Conservation (phyloP, 35 echinoderm and acorn worm genomes). For the Ptychodera flava region DNA sequence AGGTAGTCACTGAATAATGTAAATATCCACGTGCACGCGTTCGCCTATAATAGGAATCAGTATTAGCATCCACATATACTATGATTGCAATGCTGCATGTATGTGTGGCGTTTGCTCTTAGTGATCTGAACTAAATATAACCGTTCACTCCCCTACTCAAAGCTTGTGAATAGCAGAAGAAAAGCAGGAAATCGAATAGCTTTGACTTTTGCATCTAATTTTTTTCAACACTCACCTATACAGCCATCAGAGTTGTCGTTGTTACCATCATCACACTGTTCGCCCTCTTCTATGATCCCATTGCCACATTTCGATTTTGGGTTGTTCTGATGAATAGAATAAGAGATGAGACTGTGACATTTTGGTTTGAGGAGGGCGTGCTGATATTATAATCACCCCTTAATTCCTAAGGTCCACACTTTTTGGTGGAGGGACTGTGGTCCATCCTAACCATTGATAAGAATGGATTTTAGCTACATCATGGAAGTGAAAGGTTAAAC, state of each 20-base stretch:
- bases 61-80: no score
- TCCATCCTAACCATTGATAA: slow-evolving; percentile 12
- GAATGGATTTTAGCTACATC: slow-evolving; percentile 2
- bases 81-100: no score
- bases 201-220: no score
- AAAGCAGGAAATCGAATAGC: no score
- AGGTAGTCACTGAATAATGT: no score
- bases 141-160: no score
- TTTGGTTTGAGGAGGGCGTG: neutral
- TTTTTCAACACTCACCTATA: slow-evolving; percentile 58
- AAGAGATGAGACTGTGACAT: slow-evolving; percentile 7
- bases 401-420: neutral
- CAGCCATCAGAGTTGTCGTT: slow-evolving; percentile 59
- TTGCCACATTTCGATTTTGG: slow-evolving; percentile 73
- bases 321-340: slow-evolving; percentile 19
- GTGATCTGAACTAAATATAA: no score
- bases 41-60: no score
- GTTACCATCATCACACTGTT: slow-evolving; percentile 95
- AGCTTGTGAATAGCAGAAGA: no score
- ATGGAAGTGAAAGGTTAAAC: no score
- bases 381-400: neutral
- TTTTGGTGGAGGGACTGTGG: neutral
- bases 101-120: no score
- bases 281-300: slow-evolving; percentile 58
- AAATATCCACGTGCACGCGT: no score